Evolutionary conservation across 1,140 invertebrate species (phyloP).

Genomic region (Harlomillsia oculata): DNA sequence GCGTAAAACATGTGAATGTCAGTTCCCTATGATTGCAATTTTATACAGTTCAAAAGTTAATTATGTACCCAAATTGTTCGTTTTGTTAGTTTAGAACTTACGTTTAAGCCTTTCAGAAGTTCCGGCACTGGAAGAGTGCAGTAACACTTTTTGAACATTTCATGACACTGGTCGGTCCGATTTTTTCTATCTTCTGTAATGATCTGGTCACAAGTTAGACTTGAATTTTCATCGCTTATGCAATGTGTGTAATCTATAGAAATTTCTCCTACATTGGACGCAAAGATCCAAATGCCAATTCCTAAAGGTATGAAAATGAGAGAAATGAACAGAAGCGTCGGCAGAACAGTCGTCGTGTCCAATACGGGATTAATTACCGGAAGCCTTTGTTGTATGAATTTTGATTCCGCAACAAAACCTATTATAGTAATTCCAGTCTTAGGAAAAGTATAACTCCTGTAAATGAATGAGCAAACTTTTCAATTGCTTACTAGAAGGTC

Average conservation of each 20-base stretch:
- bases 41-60: background rate
- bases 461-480: background rate
- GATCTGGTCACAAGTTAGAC: background rate
- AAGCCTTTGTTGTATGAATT: slow-evolving; percentile 93
- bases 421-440: background rate
- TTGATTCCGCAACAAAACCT: slow-evolving; percentile 60
- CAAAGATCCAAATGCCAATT: slow-evolving; percentile 80
- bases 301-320: slow-evolving; percentile 94
- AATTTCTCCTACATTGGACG: slow-evolving; percentile 68
- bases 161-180: background rate
- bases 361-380: slow-evolving; percentile 98
- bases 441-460: background rate
- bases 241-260: slow-evolving; percentile 77
- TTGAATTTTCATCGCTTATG: slow-evolving; percentile 40
- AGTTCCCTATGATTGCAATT: slow-evolving; percentile 52
- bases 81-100: background rate
- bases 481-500: background rate
- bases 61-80: background rate
- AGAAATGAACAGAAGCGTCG: slow-evolving; percentile 93
- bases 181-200: background rate
- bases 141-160: background rate
- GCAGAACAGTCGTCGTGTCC: slow-evolving; percentile 91
- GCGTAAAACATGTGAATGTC: slow-evolving; percentile 98
- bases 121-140: background rate
- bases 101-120: background rate